Evolutionary conservation across 2,113 vertebrate genomes (phyloP), one percentile per base, ranked within the genome.

Genomic region (Macquaria australasica): DNA sequence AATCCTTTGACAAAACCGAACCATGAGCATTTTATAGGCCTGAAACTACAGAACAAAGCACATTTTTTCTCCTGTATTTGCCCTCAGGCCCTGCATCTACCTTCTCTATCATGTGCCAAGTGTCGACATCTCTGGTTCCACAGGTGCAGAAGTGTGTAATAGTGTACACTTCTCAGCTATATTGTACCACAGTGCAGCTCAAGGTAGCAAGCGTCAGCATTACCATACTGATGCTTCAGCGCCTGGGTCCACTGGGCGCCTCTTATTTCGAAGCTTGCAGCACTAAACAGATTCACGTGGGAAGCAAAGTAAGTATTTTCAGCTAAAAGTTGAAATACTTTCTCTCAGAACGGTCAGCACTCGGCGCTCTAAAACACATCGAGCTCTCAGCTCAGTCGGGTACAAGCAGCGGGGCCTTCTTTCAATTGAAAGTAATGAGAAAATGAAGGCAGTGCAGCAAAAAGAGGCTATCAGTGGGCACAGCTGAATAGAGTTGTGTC

Each of bases 391-490:
- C 23, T 73, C 73, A 21, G 85, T 45, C 4, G 23, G 83, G 68
- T 84, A 76, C 67, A 34, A 55, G 59, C 75, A 63, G 85, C 45
- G 0, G 74, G 56, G 8, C 63, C 59, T 25, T 60, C 63, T 73
- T 66, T 67, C 72, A 58, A 76, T 77, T 83, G 81, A 41, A 73
- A 59, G 85, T 86, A 85, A 88, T 87, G 80, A 81, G 83, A 82
- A 91, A 88, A 84, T 79, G 68, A 90, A 78, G 58, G 81, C 16
- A 10, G 73, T 4, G 67, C 62, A 6, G 77, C 51, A 23, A 76
- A 71, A 85, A 66, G 77, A 60, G 15, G 43, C 23, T 84, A 87
- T 85, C 74, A 8, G 74, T 3, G 79, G 87, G 80, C n/a, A 5
- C 9, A 10, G 67, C 62, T 62, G 84, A 87, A 82, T 43, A 39